Evolutionary conservation across 2,888 invertebrate species (phyloP).

Genomic region (Ophonus ardosiacus): DNA sequence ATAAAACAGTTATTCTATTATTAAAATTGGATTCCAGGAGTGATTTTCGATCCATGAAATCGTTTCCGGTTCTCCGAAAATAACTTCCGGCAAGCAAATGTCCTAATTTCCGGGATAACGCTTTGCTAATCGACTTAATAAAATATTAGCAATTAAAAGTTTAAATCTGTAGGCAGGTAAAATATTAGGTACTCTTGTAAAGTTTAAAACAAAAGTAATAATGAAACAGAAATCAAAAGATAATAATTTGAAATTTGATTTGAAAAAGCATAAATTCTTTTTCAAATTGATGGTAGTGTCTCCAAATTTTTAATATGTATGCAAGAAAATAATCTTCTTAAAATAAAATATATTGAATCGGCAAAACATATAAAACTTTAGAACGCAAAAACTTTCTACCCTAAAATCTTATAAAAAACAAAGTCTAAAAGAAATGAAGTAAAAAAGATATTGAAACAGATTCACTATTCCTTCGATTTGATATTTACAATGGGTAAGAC

Average conservation of each 20-base stretch:
- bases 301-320: too few relatives aligned
- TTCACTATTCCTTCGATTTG: constrained; percentile 3
- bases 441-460: constrained; percentile 45
- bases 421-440: background rate
- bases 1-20: background rate
- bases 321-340: too few relatives aligned
- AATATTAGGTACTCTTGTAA: too few relatives aligned
- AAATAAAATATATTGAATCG: background rate
- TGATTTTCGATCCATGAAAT: background rate
- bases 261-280: too few relatives aligned
- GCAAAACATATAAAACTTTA: background rate
- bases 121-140: constrained; percentile 18
- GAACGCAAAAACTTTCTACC: background rate
- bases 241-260: too few relatives aligned
- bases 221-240: background rate
- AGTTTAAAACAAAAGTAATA: background rate
- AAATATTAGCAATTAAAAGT: constrained; percentile 40
- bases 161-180: constrained; percentile 1
- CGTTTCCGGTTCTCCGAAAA: background rate
- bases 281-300: too few relatives aligned
- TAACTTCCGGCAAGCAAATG: background rate
- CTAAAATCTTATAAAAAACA: background rate
- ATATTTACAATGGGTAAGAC: background rate
- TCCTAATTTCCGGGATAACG: constrained; percentile 1
- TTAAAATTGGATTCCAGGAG: background rate